Percentiles rank a stretch among this genome's conserved stretches.
phyloP scores from a whole-genome alignment of 2,113 vertebrate genomes.

The Catharus bicknelli region DNA sequence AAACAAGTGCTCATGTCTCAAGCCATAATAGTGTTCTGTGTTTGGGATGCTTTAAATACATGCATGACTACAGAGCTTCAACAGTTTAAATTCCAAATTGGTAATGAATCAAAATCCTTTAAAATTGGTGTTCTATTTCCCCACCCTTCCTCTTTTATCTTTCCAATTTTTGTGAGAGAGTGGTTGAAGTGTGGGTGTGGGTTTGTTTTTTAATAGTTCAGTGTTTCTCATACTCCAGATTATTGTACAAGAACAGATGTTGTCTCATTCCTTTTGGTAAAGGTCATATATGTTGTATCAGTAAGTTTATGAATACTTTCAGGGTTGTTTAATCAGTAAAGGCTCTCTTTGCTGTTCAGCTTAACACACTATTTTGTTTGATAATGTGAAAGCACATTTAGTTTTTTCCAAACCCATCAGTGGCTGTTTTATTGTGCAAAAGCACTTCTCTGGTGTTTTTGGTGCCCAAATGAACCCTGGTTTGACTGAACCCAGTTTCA shows the following conservation, averaged over 20 bases:
- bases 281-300: conserved; percentile 60
- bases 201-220: background rate
- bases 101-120: background rate
- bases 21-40: background rate
- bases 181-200: conserved; percentile 5
- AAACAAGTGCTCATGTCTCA: rapidly evolving
- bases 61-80: background rate
- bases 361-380: background rate
- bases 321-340: conserved; percentile 37
- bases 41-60: background rate
- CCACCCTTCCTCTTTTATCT: background rate
- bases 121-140: background rate
- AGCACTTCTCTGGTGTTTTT: background rate
- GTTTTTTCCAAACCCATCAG: background rate
- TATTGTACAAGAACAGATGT: conserved; percentile 49
- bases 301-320: conserved; percentile 52
- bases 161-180: background rate
- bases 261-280: conserved; percentile 46
- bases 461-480: background rate
- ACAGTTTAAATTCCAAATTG: background rate
- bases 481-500: background rate
- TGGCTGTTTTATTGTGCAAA: background rate
- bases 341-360: background rate
- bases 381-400: background rate
- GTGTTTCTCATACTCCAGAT: background rate